These are phyloP conservation scores for Drosophila multiciliata DNA, from an alignment of 2,888 invertebrate species.

Conservation along the genomic window DNA sequence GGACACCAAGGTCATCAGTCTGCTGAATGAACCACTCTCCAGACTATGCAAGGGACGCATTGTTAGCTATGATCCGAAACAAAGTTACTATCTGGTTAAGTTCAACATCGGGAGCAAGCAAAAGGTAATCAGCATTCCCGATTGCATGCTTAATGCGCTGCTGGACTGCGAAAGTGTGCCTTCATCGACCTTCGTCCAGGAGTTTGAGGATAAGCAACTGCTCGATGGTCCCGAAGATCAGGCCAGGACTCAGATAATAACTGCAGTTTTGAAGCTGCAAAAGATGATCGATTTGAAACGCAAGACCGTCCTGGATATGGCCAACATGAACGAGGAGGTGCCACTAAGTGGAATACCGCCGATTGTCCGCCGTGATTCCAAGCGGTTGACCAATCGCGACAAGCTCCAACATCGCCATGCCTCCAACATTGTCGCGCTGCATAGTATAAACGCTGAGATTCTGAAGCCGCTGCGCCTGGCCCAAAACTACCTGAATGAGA, in stretches of 20 bases:
- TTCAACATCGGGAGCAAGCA: slow-evolving; percentile 28
- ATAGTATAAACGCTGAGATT: slow-evolving; percentile 51
- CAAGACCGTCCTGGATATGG: slow-evolving; percentile 42
- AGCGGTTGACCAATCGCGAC: slow-evolving; percentile 25
- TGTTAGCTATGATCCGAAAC: slow-evolving; percentile 23
- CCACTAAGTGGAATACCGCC: neutral
- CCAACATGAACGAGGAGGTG: slow-evolving; percentile 45
- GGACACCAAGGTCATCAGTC: slow-evolving; percentile 43
- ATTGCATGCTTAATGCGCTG: slow-evolving; percentile 31
- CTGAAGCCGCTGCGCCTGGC: slow-evolving; percentile 39
- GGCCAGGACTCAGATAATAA: slow-evolving; percentile 20
- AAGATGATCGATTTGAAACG: slow-evolving; percentile 37
- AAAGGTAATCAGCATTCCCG: slow-evolving; percentile 21
- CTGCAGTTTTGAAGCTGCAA: slow-evolving; percentile 43
- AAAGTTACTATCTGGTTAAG: slow-evolving; percentile 45
- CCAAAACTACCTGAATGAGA: slow-evolving; percentile 30
- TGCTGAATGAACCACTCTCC: slow-evolving; percentile 6
- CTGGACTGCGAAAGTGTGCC: slow-evolving; percentile 22
- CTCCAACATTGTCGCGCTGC: slow-evolving; percentile 38
- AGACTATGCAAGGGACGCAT: slow-evolving; percentile 43
- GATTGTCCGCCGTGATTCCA: slow-evolving; percentile 44
- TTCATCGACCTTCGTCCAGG: slow-evolving; percentile 26
- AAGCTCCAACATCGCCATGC: slow-evolving; percentile 48
- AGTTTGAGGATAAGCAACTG: neutral
- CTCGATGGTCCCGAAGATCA: neutral